Conservation (phyloP, 2,797 vertebrate species). For the Rachycentron canadum region DNA sequence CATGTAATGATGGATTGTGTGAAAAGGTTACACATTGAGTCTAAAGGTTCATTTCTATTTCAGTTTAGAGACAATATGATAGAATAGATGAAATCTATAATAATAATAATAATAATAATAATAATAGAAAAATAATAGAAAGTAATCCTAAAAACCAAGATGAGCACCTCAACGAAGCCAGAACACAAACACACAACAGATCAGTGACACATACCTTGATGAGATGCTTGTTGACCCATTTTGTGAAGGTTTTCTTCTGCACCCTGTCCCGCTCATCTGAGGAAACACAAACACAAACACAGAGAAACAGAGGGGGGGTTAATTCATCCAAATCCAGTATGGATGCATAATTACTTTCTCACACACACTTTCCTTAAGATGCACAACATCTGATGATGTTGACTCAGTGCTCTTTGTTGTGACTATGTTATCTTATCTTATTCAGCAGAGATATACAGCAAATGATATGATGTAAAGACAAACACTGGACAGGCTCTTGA, state of each 20-base stretch:
- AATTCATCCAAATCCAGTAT: conserved; percentile 52
- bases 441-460: not conserved
- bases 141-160: not conserved
- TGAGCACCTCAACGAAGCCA: not conserved
- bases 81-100: no score
- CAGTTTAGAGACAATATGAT: not conserved
- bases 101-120: no score
- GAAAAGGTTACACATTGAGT: no score
- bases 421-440: not conserved
- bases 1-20: no score
- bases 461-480: not conserved
- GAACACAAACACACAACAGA: not conserved
- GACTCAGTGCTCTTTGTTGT: not conserved
- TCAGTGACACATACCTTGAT: conserved; percentile 90
- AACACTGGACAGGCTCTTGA: not conserved
- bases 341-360: not conserved
- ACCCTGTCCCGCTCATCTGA: conserved; percentile 98
- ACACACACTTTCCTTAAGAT: not conserved
- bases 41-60: not conserved
- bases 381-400: not conserved
- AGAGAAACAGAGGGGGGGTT: conserved; percentile 30
- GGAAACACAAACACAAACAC: conserved; percentile 36
- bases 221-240: conserved; percentile 99
- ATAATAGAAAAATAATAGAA: no score
- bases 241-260: conserved; percentile 99